Evolutionary conservation across 2,797 vertebrate species (phyloP).

Genomic region (Danio choprae): DNA sequence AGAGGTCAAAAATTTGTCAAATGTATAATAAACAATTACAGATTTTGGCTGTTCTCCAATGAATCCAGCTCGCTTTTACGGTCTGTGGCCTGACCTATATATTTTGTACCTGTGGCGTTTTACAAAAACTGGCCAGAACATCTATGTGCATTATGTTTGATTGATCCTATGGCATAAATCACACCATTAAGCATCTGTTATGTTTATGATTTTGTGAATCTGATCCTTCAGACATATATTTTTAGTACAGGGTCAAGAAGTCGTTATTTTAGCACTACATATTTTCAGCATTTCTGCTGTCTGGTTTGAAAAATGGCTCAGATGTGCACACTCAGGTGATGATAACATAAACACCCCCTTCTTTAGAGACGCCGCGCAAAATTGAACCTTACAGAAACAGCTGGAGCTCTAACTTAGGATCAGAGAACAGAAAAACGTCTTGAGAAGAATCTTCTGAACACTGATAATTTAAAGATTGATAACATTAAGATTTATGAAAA

Average conservation of each 20-base stretch:
- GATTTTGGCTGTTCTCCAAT: not conserved
- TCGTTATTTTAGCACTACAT: not conserved
- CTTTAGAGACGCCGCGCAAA: slow-evolving; percentile 23
- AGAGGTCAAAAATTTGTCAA: not conserved
- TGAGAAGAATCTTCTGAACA: not conserved
- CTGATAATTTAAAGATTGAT: not conserved
- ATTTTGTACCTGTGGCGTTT: not conserved
- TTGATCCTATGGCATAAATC: slow-evolving; percentile 18
- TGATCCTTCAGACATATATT: not conserved
- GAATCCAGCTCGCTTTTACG: not conserved
- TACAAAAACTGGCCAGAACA: not conserved
- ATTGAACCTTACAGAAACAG: slow-evolving; percentile 52
- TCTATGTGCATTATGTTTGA: not conserved
- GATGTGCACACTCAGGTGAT: slow-evolving; percentile 31
- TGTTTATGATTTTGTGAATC: slow-evolving; percentile 29
- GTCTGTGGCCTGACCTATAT: not conserved
- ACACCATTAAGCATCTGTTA: slow-evolving; percentile 8
- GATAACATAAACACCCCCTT: slow-evolving; percentile 29
- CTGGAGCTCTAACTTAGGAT: slow-evolving; percentile 32
- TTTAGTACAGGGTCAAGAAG: not conserved
- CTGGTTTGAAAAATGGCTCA: slow-evolving; percentile 34
- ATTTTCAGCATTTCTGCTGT: slow-evolving; percentile 13
- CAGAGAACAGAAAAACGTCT: not conserved
- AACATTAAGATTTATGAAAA: not conserved
- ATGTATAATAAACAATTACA: not conserved